These are phyloP conservation scores for Glaucidium brasilianum DNA, from an alignment of 2,113 vertebrate species.

Conservation along the genomic window DNA sequence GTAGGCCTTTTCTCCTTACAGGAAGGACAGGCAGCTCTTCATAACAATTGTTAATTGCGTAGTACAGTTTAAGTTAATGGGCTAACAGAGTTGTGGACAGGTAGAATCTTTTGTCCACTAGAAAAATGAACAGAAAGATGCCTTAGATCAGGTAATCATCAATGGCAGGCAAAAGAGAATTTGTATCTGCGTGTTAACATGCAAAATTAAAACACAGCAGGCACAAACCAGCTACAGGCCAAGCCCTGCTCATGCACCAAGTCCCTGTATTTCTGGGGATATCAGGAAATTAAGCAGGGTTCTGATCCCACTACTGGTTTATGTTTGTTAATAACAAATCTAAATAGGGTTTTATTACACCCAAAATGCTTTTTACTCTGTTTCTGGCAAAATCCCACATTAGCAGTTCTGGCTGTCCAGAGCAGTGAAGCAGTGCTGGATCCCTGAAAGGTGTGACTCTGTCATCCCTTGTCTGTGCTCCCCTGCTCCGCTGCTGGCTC, in stretches of 20 bases:
- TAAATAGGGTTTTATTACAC: not conserved
- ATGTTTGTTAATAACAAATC: not conserved
- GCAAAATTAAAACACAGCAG: not conserved
- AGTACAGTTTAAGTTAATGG: not conserved
- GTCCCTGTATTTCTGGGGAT: no score
- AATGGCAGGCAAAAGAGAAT: not conserved
- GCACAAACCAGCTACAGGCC: not conserved
- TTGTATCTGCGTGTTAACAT: not conserved
- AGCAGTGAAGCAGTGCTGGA: not conserved
- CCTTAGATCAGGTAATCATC: not conserved
- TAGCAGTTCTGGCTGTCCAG: not conserved
- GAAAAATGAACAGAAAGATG: not conserved
- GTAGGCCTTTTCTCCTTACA: not conserved
- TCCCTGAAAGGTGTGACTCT: not conserved
- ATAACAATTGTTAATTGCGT: not conserved
- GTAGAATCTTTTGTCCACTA: not conserved
- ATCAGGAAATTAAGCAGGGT: not conserved
- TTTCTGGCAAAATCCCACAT: not conserved
- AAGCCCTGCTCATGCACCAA: not conserved
- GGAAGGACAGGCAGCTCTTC: not conserved
- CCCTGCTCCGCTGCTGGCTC: not conserved
- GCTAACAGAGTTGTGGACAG: not conserved
- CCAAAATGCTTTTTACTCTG: not conserved
- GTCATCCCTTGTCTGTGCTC: not conserved
- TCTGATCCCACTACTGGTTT: not conserved